Evolutionary conservation across 2,888 invertebrate genomes (phyloP).

Genomic region (Mesorhabditis sp.): DNA sequence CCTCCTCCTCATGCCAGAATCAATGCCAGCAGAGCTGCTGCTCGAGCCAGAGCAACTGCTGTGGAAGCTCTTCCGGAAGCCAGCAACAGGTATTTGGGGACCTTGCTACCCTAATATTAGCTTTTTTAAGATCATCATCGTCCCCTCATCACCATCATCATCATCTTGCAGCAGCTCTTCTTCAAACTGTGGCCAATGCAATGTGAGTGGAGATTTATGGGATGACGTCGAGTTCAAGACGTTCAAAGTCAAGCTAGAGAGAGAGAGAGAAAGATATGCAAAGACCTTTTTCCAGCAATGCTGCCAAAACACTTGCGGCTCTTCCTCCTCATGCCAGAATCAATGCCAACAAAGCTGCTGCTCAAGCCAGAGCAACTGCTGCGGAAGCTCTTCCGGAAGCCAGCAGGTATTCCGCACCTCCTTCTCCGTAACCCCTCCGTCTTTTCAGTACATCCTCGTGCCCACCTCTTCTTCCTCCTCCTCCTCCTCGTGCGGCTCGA

Average conservation of each 20-base stretch:
- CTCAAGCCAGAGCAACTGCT: background rate
- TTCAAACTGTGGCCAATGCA: background rate
- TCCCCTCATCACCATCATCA: background rate
- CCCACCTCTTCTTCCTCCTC: constrained; percentile 4
- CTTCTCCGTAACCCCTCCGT: constrained; percentile 6
- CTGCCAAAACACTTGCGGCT: background rate
- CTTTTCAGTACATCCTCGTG: constrained; percentile 6
- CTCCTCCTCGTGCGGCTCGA: constrained; percentile 13
- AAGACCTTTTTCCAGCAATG: no score
- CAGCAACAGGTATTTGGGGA: no score
- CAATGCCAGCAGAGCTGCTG: background rate
- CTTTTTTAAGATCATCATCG: constrained; percentile 4
- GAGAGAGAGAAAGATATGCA: no score
- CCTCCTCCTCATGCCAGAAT: background rate
- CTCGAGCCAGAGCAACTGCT: background rate
- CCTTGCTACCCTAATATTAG: constrained; percentile 3
- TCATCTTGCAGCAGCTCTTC: background rate
- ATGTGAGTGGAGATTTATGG: background rate
- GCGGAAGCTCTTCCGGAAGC: background rate
- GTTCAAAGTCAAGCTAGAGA: background rate
- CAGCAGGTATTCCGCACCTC: no score
- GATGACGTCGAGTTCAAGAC: background rate
- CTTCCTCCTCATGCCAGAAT: background rate
- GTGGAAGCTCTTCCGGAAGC: background rate
- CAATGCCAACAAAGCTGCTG: background rate